Percentiles rank a stretch among this genome's conserved stretches.
These are phyloP conservation scores for Dendrocopos noguchii DNA, from an alignment of 2,113 vertebrate species.

Conservation along the genomic window DNA sequence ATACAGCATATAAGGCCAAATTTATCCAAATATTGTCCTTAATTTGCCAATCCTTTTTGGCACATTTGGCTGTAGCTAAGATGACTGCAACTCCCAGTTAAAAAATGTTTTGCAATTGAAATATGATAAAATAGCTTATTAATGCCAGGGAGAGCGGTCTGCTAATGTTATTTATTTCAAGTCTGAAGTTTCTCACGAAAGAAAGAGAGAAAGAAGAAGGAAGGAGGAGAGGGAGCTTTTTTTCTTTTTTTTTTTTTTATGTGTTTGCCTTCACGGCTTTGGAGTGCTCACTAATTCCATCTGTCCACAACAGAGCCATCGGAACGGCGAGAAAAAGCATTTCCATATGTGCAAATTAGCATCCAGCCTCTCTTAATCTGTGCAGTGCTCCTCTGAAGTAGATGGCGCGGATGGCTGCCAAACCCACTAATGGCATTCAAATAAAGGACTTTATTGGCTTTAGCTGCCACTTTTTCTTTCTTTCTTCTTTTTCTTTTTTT, in stretches of 20 bases:
- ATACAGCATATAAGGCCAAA: neutral
- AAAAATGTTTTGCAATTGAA: conserved; percentile 53
- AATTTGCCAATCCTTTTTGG: neutral
- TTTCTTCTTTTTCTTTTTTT: conserved; percentile 1
- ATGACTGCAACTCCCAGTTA: neutral
- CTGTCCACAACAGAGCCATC: conserved; percentile 96
- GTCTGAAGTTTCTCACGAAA: conserved; percentile 48
- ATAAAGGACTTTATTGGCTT: conserved; percentile 80
- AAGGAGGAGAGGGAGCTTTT: neutral
- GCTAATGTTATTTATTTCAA: conserved; percentile 54
- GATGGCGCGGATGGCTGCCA: conserved; percentile 81
- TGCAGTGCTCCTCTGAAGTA: conserved; percentile 85
- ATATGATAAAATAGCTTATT: conserved; percentile 60
- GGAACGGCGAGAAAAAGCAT: conserved; percentile 90
- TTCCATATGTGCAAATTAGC: conserved; percentile 99
- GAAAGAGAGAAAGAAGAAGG: neutral
- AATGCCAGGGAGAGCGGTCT: conserved; percentile 34
- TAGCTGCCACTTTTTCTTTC: conserved; percentile 55
- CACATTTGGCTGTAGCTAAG: neutral
- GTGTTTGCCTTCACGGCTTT: conserved; percentile 97
- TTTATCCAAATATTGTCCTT: conserved; percentile 30
- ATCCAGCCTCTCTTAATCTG: conserved; percentile 87
- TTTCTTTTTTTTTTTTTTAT: conserved; percentile 69
- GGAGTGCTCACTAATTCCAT: conserved; percentile 96
- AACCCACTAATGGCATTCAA: conserved; percentile 88